phyloP scores from a whole-genome alignment of 2,888 invertebrate species.

The Tetragnatha montana region DNA sequence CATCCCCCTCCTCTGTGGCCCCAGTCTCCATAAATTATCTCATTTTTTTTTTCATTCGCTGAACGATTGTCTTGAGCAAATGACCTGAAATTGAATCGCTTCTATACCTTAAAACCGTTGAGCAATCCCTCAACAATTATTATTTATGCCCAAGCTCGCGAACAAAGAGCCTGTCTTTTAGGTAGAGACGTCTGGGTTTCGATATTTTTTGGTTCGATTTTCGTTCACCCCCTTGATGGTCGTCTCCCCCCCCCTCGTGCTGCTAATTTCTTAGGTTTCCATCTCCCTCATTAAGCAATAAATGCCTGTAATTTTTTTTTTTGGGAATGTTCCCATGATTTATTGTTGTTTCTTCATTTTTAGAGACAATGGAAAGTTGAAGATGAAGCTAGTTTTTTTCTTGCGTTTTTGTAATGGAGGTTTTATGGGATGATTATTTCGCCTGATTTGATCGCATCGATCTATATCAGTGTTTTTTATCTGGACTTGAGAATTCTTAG shows the following conservation, averaged over 20 bases:
- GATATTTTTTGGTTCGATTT: constrained; percentile 15
- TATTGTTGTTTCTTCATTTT: no score
- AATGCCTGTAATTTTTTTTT: constrained; percentile 38
- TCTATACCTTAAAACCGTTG: background rate
- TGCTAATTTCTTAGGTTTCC: constrained; percentile 20
- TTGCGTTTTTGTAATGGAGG: background rate
- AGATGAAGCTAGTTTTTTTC: constrained; percentile 22
- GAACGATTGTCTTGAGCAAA: background rate
- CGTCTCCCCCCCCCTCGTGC: background rate
- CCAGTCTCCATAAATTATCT: background rate
- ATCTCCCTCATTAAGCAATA: constrained; percentile 31
- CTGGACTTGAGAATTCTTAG: no score
- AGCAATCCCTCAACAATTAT: constrained; percentile 27
- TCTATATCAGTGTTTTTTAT: no score
- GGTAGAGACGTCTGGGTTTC: constrained; percentile 15
- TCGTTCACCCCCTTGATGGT: constrained; percentile 17
- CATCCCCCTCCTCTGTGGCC: background rate
- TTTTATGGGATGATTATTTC: no score
- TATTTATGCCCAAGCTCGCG: background rate
- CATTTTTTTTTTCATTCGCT: background rate
- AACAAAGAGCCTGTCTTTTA: constrained; percentile 35
- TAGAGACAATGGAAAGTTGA: background rate
- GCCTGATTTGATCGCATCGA: no score
- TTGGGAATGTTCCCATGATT: no score
- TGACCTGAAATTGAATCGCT: background rate